Evolutionary conservation across 1,140 invertebrate species (phyloP).

Genomic region (Trachymyrmex septentrionalis): DNA sequence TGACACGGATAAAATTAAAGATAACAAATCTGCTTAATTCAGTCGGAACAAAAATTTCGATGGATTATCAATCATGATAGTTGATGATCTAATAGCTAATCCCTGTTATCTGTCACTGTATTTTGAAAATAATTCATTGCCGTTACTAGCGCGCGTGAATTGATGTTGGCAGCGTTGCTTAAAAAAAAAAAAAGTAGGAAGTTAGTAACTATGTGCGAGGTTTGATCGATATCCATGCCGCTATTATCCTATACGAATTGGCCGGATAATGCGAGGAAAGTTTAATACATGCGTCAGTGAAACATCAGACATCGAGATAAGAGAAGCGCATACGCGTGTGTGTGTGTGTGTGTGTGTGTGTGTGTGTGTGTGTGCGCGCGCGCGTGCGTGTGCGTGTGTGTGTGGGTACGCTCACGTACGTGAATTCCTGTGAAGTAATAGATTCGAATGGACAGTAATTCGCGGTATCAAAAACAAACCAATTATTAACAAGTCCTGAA

Average conservation of each 20-base stretch:
- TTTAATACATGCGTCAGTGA: conserved; percentile 75
- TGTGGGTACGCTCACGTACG: conserved; percentile 6
- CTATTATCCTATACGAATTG: conserved; percentile 65
- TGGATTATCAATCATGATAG: conserved; percentile 39
- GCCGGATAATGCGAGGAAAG: conserved; percentile 71
- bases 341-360: neutral
- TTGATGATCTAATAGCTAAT: conserved; percentile 18
- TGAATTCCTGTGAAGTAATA: conserved; percentile 54
- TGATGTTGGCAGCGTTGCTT: neutral
- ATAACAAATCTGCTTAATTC: conserved; percentile 34
- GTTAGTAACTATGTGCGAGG: conserved; percentile 52
- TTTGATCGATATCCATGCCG: conserved; percentile 71
- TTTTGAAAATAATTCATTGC: conserved; percentile 47
- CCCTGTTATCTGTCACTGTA: conserved; percentile 40
- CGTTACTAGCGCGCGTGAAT: neutral
- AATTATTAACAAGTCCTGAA: conserved; percentile 19
- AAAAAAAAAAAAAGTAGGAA: conserved; percentile 50
- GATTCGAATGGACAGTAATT: conserved; percentile 43
- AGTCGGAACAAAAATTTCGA: conserved; percentile 43
- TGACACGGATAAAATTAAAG: conserved; percentile 7
- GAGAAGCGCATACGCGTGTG: neutral
- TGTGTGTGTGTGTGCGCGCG: neutral
- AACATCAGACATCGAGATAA: conserved; percentile 73
- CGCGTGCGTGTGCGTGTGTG: neutral
- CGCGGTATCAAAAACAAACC: conserved; percentile 14